Conservation (phyloP, 2,797 vertebrate genomes). For the Pangasius krempfi region DNA sequence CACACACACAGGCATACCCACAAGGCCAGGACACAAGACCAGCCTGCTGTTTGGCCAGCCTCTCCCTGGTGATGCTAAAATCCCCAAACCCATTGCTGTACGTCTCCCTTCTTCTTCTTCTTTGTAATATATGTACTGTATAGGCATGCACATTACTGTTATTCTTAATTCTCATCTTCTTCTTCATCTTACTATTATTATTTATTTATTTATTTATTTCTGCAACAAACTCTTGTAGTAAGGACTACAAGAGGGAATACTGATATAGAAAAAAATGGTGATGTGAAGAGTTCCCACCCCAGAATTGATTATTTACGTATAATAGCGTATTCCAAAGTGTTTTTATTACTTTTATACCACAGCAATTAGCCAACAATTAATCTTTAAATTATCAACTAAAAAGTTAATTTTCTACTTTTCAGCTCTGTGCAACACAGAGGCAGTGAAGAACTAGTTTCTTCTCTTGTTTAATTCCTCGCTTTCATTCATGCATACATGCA, state of each 20-base stretch:
- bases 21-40: constrained; percentile 68
- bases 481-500: neutral
- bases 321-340: neutral
- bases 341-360: neutral
- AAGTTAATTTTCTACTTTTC: neutral
- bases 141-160: neutral
- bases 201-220: neutral
- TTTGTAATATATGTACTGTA: neutral
- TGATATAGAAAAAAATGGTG: neutral
- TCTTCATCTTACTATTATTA: neutral
- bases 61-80: constrained; percentile 74
- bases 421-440: neutral
- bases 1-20: constrained; percentile 64
- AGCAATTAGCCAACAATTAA: neutral
- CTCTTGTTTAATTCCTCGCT: neutral
- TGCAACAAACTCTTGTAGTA: neutral
- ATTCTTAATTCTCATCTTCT: neutral
- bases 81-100: constrained; percentile 87
- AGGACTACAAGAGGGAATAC: neutral
- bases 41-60: constrained; percentile 83
- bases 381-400: neutral
- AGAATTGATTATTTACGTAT: neutral
- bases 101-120: constrained; percentile 43
- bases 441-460: neutral
- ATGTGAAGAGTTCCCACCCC: neutral